Base-by-base conservation (phyloP, 2,888 invertebrate species). In the Reticulitermes lucifugus region DNA sequence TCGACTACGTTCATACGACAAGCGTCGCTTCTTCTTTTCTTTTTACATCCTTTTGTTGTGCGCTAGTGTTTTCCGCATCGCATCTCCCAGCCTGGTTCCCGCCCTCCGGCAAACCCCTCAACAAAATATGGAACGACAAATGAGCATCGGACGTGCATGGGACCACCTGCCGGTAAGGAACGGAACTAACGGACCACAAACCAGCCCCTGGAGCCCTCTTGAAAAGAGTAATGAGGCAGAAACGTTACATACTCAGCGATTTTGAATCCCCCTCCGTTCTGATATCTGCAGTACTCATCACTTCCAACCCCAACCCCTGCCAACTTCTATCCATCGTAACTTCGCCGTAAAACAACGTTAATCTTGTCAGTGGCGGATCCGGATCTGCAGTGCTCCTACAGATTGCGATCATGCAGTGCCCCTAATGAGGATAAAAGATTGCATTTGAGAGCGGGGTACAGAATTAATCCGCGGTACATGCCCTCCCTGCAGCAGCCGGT, bases 131-230 rank as follows among this genome's bases (percentile, higher is more conserved):
- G 55, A 81, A 81, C 81, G 70, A 77, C 83, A 85, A 83, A 83
- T 83, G 83, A 83, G 70, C 85, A 79, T 83, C 79, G 65, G 65
- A 65, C 65, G 65, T 65, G 25, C 65, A 65, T 25, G n/a, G 75
- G 81, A 85, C 85, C 85, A 85, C 85, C 85, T 85, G 85, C 85
- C 83, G 85, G 59, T 71, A 77, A 21, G 59, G 25, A 55, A 25
- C 60, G 83, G 79, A 85, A 85, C 80, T 85, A 85, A 79, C 85
- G 85, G 83, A 70, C 83, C 85, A 77, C 83, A 85, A 85, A 85
- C 79, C 79, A 83, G 77, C 83, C 85, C 77, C 83, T 51, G 65
- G 81, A 82, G 73, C 25, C 82, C 85, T 60, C 79, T 77, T 85
- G 83, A 46, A 73, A 73, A 83, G 83, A 71, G 83, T 83, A 85